phyloP scores from a whole-genome alignment of 2,888 invertebrate genomes.

The Ormyrus labotus region DNA sequence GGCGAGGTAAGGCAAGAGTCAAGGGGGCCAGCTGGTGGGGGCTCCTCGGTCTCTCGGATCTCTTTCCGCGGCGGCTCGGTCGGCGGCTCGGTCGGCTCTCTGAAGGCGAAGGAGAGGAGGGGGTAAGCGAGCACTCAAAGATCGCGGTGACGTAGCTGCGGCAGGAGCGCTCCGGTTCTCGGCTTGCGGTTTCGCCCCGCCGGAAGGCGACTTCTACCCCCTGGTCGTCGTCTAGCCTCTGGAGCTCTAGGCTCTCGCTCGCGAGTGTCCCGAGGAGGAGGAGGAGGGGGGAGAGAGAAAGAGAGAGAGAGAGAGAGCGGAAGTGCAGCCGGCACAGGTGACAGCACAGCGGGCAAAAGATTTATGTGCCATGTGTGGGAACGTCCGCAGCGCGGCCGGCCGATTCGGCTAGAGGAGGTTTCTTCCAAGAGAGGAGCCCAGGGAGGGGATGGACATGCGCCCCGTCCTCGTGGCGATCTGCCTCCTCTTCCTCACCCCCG shows the following conservation, averaged over 20 bases:
- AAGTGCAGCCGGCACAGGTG: not conserved
- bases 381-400: constrained; percentile 25
- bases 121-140: constrained; percentile 73
- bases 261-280: constrained; percentile 12
- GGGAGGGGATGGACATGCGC: constrained; percentile 79
- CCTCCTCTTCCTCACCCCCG: constrained; percentile 91
- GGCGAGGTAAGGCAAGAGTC: constrained; percentile 52
- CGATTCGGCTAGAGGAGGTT: not conserved
- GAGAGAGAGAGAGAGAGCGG: constrained; percentile 22
- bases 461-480: constrained; percentile 89
- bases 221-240: constrained; percentile 22
- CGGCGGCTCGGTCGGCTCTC: constrained; percentile 14
- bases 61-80: constrained; percentile 18
- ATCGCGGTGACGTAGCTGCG: constrained; percentile 73
- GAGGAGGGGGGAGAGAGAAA: constrained; percentile 40
- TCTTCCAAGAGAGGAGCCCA: not conserved
- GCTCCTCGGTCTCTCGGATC: constrained; percentile 11
- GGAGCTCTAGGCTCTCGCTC: constrained; percentile 23
- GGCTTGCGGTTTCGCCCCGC: constrained; percentile 40
- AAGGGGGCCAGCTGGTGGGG: constrained; percentile 53
- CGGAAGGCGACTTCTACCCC: constrained; percentile 35
- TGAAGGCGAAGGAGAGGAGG: constrained; percentile 61
- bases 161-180: constrained; percentile 77
- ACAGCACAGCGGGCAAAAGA: not conserved
- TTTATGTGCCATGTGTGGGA: constrained; percentile 2